Evolutionary conservation across 2,797 vertebrate genomes (phyloP).

Genomic region (Coregonus suidteri): DNA sequence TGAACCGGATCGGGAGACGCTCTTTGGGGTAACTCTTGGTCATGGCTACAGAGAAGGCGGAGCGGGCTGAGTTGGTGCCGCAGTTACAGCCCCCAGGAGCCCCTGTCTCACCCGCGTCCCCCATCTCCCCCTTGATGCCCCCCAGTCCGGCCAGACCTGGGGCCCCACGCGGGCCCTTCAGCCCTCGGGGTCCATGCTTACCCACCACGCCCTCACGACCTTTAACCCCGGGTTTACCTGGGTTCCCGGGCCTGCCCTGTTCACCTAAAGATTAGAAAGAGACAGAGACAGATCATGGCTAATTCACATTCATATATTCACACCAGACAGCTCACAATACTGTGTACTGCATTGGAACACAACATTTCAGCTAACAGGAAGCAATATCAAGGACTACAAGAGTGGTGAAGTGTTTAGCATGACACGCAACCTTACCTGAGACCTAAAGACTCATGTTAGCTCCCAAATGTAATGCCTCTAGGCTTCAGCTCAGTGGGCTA

Average conservation of each 20-base stretch:
- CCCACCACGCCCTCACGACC: slow-evolving; percentile 87
- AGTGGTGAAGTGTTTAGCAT: background rate
- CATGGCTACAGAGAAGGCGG: slow-evolving; percentile 88
- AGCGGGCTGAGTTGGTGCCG: slow-evolving; percentile 73
- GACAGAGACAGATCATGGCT: background rate
- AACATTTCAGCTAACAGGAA: background rate
- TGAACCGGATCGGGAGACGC: slow-evolving; percentile 90
- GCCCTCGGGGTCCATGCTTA: slow-evolving; percentile 86
- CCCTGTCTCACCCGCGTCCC: slow-evolving; percentile 80
- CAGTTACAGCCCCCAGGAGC: slow-evolving; percentile 88
- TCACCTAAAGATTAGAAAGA: slow-evolving; percentile 76
- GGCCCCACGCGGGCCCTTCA: slow-evolving; percentile 81
- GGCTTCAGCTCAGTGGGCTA: background rate
- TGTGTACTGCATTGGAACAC: background rate
- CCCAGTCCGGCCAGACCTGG: slow-evolving; percentile 75
- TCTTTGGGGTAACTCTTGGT: slow-evolving; percentile 95
- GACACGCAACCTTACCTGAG: background rate
- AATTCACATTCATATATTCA: background rate
- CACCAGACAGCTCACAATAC: background rate
- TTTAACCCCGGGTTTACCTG: slow-evolving; percentile 83
- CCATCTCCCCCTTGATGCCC: slow-evolving; percentile 84
- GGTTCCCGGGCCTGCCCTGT: slow-evolving; percentile 84
- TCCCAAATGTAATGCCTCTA: background rate
- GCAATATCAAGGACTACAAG: background rate
- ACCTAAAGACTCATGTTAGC: background rate